These are phyloP conservation scores for Thripadectes ignobilis DNA, from an alignment of 2,797 vertebrate genomes.

Conservation along the genomic window DNA sequence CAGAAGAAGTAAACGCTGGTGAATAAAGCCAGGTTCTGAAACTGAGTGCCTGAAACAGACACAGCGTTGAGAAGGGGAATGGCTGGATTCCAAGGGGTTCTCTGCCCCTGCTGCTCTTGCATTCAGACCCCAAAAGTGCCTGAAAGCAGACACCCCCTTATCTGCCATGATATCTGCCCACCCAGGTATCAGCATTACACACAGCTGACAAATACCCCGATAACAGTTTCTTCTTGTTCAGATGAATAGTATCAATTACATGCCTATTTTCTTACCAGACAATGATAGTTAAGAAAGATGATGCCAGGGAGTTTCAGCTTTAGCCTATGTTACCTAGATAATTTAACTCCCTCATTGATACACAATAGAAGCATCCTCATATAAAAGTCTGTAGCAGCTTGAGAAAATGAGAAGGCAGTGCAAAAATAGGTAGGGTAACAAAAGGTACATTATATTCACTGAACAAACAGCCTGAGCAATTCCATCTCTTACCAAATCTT, in stretches of 20 bases:
- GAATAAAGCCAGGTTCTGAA: background rate
- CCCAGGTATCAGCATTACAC: background rate
- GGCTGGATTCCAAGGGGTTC: background rate
- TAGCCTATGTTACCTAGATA: background rate
- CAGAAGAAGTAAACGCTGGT: background rate
- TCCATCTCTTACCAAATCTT: background rate
- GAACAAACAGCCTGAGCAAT: background rate
- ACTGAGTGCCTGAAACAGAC: background rate
- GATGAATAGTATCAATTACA: slow-evolving; percentile 37
- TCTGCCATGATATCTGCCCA: background rate
- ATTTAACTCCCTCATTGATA: background rate
- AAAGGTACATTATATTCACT: background rate
- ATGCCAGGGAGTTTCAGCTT: slow-evolving; percentile 12
- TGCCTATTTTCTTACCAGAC: slow-evolving; percentile 23
- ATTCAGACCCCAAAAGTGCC: background rate
- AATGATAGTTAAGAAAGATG: slow-evolving; percentile 22
- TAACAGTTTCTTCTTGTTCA: background rate
- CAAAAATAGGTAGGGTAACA: background rate
- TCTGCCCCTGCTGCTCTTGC: background rate
- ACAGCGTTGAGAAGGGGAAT: background rate
- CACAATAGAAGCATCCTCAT: background rate
- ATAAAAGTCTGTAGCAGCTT: background rate
- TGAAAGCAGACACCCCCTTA: background rate
- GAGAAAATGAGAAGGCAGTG: background rate
- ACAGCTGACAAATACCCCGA: background rate